A percentile compares a stretch with the other conserved stretches of the same genome.
Evolutionary conservation across 1,140 invertebrate genomes (phyloP).

Genomic region (Papilio aristodemus): DNA sequence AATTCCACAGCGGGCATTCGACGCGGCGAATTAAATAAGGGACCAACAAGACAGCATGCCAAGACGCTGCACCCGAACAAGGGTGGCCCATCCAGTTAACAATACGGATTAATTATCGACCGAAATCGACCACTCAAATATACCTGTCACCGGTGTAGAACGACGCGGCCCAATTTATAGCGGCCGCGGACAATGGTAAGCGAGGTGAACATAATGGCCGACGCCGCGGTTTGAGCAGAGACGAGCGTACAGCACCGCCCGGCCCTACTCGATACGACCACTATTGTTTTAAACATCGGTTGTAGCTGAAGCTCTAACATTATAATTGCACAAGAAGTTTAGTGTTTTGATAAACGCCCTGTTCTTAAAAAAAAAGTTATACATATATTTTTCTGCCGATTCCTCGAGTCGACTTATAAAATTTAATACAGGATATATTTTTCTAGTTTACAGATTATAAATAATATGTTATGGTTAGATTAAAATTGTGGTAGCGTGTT

Average conservation of each 20-base stretch:
- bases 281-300: neutral
- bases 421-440: neutral
- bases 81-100: constrained; percentile 72
- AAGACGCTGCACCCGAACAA: constrained; percentile 51
- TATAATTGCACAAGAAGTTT: neutral
- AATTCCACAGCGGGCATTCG: constrained; percentile 19
- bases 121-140: constrained; percentile 78
- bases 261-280: constrained; percentile 42
- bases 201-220: constrained; percentile 72
- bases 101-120: constrained; percentile 79
- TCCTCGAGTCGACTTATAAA: neutral
- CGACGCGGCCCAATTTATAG: constrained; percentile 74
- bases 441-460: too few species aligned
- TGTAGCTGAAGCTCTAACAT: neutral
- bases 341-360: neutral
- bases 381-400: neutral
- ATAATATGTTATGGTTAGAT: too few species aligned
- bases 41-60: constrained; percentile 46
- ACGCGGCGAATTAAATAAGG: constrained; percentile 28
- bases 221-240: constrained; percentile 59
- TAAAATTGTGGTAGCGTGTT: too few species aligned
- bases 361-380: neutral
- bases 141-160: constrained; percentile 74
- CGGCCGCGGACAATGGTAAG: constrained; percentile 74
- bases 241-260: constrained; percentile 46